Evolutionary conservation across 2,888 invertebrate genomes (phyloP), one percentile per base, ranked within the genome.

Genomic region (Mechanitis mazaeus): DNA sequence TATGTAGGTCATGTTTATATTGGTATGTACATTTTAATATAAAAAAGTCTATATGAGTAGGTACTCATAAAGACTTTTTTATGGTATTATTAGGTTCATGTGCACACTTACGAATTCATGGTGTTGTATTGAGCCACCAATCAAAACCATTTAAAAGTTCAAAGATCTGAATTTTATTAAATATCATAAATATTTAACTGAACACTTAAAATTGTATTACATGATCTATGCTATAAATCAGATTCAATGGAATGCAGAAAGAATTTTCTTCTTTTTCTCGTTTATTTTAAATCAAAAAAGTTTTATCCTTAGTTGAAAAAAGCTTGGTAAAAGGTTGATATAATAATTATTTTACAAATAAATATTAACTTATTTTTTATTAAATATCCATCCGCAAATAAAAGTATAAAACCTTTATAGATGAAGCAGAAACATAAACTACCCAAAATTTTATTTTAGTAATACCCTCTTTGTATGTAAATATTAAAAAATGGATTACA

Each of bases 41-140:
- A 81, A 85, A 85, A 78, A 75, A 75, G 72, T 72, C 72, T 69
- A 74, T 74, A 71, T 75, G 75, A 76, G 75, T 20, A 20, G 20
- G 20, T 20, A 20, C 20, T 20, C 20, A 20, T 20, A 20, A 1
- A 20, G 20, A 20, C 20, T 20, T 20, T 20, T 1, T 20, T 20
- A 20, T 20, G 20, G 20, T 20, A 20, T 20, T 20, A 20, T 20
- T 80, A 83, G 83, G 85, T 84, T 85, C 42, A 42, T 72, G 72
- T 65, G 75, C 66, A 67, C 68, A 70, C 69, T 66, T 67, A 66
- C 69, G 64, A 60, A 66, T 66, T 69, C 64, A 67, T 64, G 63
- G 65, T 47, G 67, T 61, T 57, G 61, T 65, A 65, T 67, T 58
- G 46, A 60, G 59, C 57, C 56, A 54, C 64, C 47, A 58, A 62